A percentile compares a stretch with the other conserved stretches of the same genome.
These are phyloP conservation scores for Alligator sinensis DNA, from an alignment of 2,113 vertebrate species.

Conservation along the genomic window DNA sequence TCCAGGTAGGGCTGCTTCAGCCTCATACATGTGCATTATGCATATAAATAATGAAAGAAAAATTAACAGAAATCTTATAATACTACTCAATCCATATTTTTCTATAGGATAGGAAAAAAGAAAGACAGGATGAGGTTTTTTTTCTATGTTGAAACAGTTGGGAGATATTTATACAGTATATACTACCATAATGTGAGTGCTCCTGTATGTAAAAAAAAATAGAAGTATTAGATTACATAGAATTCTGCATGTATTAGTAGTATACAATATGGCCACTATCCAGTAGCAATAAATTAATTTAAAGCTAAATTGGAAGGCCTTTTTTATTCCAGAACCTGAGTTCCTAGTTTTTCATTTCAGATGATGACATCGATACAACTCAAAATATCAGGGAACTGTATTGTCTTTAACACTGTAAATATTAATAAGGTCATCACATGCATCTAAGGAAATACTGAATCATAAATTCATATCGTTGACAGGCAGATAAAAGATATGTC, in stretches of 20 bases:
- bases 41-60: not conserved
- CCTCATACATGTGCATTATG: not conserved
- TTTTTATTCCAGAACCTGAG: not conserved
- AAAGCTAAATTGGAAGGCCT: not conserved
- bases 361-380: not conserved
- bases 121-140: not conserved
- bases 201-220: slow-evolving; percentile 22
- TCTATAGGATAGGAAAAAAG: not conserved
- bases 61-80: not conserved
- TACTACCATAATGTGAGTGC: slow-evolving; percentile 6
- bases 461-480: not conserved
- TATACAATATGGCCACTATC: not conserved
- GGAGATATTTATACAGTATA: not conserved
- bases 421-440: not conserved
- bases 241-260: not conserved
- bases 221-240: not conserved
- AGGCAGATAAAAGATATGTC: not conserved
- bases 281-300: not conserved
- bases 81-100: not conserved
- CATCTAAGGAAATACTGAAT: not conserved
- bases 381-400: not conserved
- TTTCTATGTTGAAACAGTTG: not conserved
- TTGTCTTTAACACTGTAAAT: not conserved
- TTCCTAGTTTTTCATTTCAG: not conserved
- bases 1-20: not conserved